Evolutionary conservation across 2,888 invertebrate genomes (phyloP).

Genomic region (Pyralis farinalis): DNA sequence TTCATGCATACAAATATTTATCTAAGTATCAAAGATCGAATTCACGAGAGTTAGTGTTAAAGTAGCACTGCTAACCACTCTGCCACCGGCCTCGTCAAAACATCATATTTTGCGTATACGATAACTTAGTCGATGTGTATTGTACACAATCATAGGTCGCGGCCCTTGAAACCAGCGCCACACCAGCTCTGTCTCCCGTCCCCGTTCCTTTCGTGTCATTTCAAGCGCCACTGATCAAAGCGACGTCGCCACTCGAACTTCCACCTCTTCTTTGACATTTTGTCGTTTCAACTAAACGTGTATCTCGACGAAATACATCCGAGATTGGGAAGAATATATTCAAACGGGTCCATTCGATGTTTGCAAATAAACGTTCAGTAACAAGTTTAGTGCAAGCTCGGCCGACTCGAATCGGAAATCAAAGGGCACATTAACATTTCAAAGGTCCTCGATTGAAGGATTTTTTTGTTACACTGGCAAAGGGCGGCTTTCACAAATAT

Average conservation of each 20-base stretch:
- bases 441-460: not conserved
- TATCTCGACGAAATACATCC: not conserved
- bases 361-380: not conserved
- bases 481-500: not conserved
- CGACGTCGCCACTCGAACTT: too few species aligned
- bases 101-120: too few species aligned
- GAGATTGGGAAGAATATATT: not conserved
- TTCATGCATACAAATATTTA: too few species aligned
- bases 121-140: too few species aligned
- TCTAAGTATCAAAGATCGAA: too few species aligned
- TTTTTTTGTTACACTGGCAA: not conserved
- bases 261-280: not conserved
- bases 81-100: too few species aligned
- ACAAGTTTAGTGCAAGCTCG: not conserved
- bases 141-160: too few species aligned
- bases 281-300: not conserved
- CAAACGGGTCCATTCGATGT: not conserved
- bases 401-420: not conserved
- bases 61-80: too few species aligned
- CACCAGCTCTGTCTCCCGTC: not conserved
- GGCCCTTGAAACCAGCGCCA: too few species aligned
- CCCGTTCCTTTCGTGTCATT: not conserved
- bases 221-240: not conserved
- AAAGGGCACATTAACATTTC: not conserved
- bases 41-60: too few species aligned